Evolutionary conservation across 2,113 vertebrate species (phyloP), one percentile per base, ranked within the genome.

Genomic region (Thalassarche chlororhynchos): DNA sequence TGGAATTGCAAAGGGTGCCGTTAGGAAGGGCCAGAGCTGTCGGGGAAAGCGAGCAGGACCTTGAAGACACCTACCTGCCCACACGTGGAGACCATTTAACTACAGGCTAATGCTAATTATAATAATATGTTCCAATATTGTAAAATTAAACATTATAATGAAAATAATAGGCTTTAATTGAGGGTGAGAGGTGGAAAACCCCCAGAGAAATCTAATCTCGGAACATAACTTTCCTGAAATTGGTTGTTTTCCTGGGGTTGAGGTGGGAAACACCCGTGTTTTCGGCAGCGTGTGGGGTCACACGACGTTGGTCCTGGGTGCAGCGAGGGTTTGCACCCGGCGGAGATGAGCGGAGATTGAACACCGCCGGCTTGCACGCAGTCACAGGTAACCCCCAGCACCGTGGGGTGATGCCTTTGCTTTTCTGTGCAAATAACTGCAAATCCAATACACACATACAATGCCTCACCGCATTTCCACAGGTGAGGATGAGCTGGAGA

Each of bases 11-110:
- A 5, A 10, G 16, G 34, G 20, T n/a, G 44, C 23, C 2, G 1
- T 2, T 5, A 4, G 46, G 42, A 65, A 14, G 1, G 44, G 19
- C 12, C 19, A 8, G 69, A 40, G 62, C 54, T 60, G 47, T 1
- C 0, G 2, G 42, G 68, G n/a, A 32, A n/a, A 12, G 31, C 0
- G 1, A 34, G 9, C 10, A 9, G 55, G 40, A 36, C n/a, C 52
- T 3, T 3, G 14, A 1, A 14, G 36, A 7, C 26, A 8, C 55
- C 24, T 14, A 4, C 1, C 1, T 66, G 70, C 65, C 75, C 3
- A 0, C 65, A 6, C 4, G 0, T 24, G 0, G 5, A 36, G 47
- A 9, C 6, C 10, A 0, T 44, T 76, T 24, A 42, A 40, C 49
- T 46, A 10, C 0, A 1, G 52, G 26, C 52, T 66, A 12, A 31